Conservation (phyloP, 1,140 invertebrate species). For the Anoplolepis gracilipes region DNA sequence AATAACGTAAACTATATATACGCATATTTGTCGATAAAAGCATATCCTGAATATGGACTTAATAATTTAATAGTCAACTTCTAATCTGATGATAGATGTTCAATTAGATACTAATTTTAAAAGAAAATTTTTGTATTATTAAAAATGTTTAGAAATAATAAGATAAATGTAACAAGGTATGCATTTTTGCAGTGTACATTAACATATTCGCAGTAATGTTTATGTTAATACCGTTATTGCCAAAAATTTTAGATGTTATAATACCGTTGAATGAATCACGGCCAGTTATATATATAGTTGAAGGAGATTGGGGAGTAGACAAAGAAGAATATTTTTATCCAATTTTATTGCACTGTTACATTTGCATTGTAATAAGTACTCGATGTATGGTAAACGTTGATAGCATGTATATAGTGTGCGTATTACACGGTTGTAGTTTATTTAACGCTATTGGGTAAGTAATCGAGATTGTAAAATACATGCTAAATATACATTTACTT, state of each 20-base stretch:
- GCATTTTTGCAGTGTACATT: no score
- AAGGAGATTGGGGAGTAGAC: constrained; percentile 51
- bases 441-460: constrained; percentile 24
- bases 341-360: constrained; percentile 32
- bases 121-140: no score
- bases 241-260: constrained; percentile 43
- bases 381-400: neutral
- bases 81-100: no score
- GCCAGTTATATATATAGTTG: constrained; percentile 1
- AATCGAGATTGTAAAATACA: neutral
- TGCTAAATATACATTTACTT: neutral
- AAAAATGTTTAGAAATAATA: no score
- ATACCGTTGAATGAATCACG: constrained; percentile 56
- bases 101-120: no score
- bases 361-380: no score
- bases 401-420: constrained; percentile 12
- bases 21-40: no score
- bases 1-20: no score
- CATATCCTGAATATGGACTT: no score
- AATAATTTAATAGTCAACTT: no score
- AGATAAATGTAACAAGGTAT: no score
- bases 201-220: no score
- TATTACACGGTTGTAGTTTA: constrained; percentile 18
- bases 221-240: constrained; percentile 12
- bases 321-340: constrained; percentile 36